Base-by-base conservation (phyloP, 2,113 vertebrate genomes). In the Callipepla californica region DNA sequence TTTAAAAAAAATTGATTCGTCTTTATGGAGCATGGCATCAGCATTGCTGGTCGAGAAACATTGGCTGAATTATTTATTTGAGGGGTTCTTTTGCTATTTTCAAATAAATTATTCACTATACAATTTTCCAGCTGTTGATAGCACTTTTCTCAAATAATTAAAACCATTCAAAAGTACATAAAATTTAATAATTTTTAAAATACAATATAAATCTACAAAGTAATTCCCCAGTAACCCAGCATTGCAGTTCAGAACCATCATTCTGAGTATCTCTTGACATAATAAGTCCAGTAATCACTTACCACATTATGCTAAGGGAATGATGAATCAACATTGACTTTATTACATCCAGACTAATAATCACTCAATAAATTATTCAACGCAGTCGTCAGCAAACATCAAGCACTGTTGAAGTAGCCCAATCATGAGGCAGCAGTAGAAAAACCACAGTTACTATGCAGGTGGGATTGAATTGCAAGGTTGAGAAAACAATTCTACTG, bases 11-110 rank as follows among this genome's bases (percentile, higher is more conserved):
- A 94, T 80, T 45, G 93, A 94, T 87, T 87, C 40, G 63, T 80
- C 57, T 89, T 36, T 59, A 65, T 65, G 58, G 72, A 85, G 51
- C 68, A 48, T 40, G 80, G 67, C 69, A 95, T 80, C 72, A 78
- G 85, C 48, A 42, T 34, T 85, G 23, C 15, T 65, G 76, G 72
- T 57, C 4, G 26, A 94, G 80, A 83, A 91, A 72, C 83, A 92
- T 42, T 92, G 72, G 22, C 68, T 94, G 89, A 93, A 95, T 96
- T 93, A 96, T 92, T 96, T 93, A 95, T 91, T 80, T 74, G 34
- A 67, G 44, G 28, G 62, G 61, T 53, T 62, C 53, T 48, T 48
- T 80, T 87, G 19, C n/a, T 87, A 48, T 93, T 94, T 90, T 88
- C 85, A 86, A 80, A 90, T 95, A 65, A 92, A 93, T 94, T 85